A percentile compares a stretch with the other conserved stretches of the same genome.
phyloP scores from a whole-genome alignment of 2,797 vertebrate genomes.

The Hyperoplus lanceolatus region DNA sequence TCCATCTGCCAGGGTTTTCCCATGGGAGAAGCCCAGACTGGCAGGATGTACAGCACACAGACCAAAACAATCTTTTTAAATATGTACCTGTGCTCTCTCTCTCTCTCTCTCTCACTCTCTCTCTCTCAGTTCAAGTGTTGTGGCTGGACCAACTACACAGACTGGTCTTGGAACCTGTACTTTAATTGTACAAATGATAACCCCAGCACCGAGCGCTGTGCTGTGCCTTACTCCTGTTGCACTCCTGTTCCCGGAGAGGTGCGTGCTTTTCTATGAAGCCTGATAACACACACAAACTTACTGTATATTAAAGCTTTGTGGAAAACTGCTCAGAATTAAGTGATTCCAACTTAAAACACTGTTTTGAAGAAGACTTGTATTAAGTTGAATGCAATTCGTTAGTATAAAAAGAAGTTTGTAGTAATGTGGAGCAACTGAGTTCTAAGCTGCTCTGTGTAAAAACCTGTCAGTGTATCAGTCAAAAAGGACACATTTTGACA shows the following conservation, averaged over 20 bases:
- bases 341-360: neutral
- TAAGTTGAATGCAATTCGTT: neutral
- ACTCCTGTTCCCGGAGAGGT: slow-evolving; percentile 84
- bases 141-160: slow-evolving; percentile 86
- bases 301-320: too few species aligned
- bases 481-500: neutral
- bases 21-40: slow-evolving; percentile 53
- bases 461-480: neutral
- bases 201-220: slow-evolving; percentile 84
- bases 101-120: slow-evolving; percentile 1
- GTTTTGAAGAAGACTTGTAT: neutral
- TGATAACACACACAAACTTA: neutral
- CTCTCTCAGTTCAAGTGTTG: slow-evolving; percentile 84
- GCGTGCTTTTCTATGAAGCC: slow-evolving; percentile 19
- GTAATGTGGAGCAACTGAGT: neutral
- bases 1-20: slow-evolving; percentile 69
- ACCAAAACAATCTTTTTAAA: slow-evolving; percentile 52
- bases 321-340: neutral
- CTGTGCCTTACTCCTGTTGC: slow-evolving; percentile 87
- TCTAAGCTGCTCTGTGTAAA: neutral
- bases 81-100: slow-evolving; percentile 35
- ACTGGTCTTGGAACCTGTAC: slow-evolving; percentile 88
- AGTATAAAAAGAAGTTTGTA: neutral
- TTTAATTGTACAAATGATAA: slow-evolving; percentile 86
- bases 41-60: slow-evolving; percentile 53